Base-by-base conservation (phyloP, 2,888 invertebrate genomes). In the Neoitamus cyanurus region DNA sequence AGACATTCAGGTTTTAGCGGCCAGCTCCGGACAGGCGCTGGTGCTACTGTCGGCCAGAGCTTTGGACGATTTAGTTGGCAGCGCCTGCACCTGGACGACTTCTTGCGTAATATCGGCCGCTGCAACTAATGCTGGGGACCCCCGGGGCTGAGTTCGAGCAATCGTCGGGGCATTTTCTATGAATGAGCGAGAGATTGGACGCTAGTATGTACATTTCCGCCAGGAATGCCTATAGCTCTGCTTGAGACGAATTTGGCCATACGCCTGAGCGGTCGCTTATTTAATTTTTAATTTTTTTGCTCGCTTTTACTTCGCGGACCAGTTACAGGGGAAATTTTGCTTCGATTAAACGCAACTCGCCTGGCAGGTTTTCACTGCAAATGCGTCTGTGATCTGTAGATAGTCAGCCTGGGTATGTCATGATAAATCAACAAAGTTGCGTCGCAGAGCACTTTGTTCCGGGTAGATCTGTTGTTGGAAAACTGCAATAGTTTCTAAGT, bases 1-100 rank as follows among this genome's bases (percentile, higher is more conserved):
- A 75, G 75, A 42, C 36, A 37, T 75, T 75, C 75, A 75, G 75
- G 75, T 75, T 75, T 25, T 9, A 58, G 58, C 25, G 58, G 58
- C 15, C 58, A 25, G 58, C 58, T 6, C 58, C 25, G 25, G 58
- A 25, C 58, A n/a, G n/a, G n/a, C 7, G 34, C 34, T 34, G 34
- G 3, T 7, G 3, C 34, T 34, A 34, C 34, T 34, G 7, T 34
- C 7, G 34, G 34, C 34, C 34, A 7, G 7, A 34, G 34, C 34
- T 34, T 7, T 7, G 4, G 34, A n/a, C n/a, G n/a, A n/a, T n/a
- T 34, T 58, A 58, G 1, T 15, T 48, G 48, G 48, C 48, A 48
- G 48, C 48, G 48, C 58, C 25, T 58, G 58, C 58, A 58, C 58
- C 58, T 58, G 58, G 58, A 58, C 58, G 15, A 58, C 58, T 58